Evolutionary conservation across 2,797 vertebrate species (phyloP), one percentile per base, ranked within the genome.

Genomic region (Salarias fasciatus): DNA sequence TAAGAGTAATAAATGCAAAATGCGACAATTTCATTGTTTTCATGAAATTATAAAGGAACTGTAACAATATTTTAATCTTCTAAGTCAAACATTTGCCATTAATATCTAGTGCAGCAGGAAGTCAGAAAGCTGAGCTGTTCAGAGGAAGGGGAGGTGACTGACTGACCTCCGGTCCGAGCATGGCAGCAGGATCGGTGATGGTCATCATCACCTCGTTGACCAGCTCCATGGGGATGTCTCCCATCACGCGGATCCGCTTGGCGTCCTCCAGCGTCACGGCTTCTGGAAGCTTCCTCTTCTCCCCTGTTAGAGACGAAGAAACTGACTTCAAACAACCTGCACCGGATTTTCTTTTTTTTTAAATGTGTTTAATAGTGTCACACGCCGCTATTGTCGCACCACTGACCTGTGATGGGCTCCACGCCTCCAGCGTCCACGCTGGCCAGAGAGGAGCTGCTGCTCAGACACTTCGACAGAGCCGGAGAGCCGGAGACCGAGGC

Each of bases 161-260:
- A 53, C 74, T 53, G 12, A 90, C 97, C 95, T 99, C 97, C 0
- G 97, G 97, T 52, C 97, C 97, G 37, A 99, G 92, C 97, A 99
- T 99, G 57, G 97, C 96, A 0, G 96, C 97, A 0, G 97, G 97
- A 89, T 99, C 97, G 0, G 97, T 99, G 87, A 99, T 98, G 2
- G 97, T 99, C 90, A 98, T 94, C 97, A 99, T 99, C 70, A 99
- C 97, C 86, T 99, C 97, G 0, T 99, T 99, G 70, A 99, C 97
- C 78, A 99, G 91, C 87, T 99, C 97, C 97, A 99, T 99, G 11
- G 97, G 97, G 72, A 99, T 99, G 78, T 99, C 97, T 0, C 97
- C 97, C 95, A 99, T 97, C 67, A 99, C 97, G 0, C 97, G 94
- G 67, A 98, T 97, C 69, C 97, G 89, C 75, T 99, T 99, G 62